A percentile compares a stretch with the other conserved stretches of the same genome.
These are phyloP conservation scores for Coptodon rendalli DNA, from an alignment of 2,113 vertebrate species.

Conservation along the genomic window DNA sequence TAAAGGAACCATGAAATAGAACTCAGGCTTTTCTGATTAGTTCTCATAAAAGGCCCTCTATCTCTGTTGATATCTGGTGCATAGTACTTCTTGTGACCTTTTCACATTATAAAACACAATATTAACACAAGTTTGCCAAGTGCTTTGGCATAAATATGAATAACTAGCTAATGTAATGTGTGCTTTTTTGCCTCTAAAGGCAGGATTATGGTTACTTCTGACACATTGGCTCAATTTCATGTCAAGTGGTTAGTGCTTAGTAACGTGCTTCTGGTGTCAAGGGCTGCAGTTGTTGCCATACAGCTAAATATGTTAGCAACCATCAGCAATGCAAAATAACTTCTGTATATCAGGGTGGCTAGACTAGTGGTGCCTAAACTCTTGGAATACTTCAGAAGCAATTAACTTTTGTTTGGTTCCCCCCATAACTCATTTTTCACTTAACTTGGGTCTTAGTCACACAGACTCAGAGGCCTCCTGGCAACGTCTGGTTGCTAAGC, in stretches of 20 bases:
- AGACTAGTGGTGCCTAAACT: not conserved
- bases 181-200: not conserved
- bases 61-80: not conserved
- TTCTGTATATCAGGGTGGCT: not conserved
- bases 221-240: not conserved
- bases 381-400: not conserved
- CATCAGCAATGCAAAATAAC: not conserved
- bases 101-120: not conserved
- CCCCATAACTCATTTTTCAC: not conserved
- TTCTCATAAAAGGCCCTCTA: not conserved
- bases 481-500: not conserved
- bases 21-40: constrained; percentile 7
- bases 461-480: not conserved
- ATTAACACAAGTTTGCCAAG: not conserved
- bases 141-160: not conserved
- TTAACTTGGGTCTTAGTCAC: not conserved
- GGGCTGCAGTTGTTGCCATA: not conserved
- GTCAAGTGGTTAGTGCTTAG: not conserved
- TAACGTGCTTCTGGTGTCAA: not conserved
- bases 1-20: constrained; percentile 6
- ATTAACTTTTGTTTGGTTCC: not conserved
- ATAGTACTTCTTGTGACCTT: not conserved
- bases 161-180: not conserved
- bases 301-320: not conserved
- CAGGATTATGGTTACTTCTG: not conserved